These are phyloP conservation scores for Pilophorus perplexus DNA, from an alignment of 2,888 invertebrate species.

Conservation along the genomic window DNA sequence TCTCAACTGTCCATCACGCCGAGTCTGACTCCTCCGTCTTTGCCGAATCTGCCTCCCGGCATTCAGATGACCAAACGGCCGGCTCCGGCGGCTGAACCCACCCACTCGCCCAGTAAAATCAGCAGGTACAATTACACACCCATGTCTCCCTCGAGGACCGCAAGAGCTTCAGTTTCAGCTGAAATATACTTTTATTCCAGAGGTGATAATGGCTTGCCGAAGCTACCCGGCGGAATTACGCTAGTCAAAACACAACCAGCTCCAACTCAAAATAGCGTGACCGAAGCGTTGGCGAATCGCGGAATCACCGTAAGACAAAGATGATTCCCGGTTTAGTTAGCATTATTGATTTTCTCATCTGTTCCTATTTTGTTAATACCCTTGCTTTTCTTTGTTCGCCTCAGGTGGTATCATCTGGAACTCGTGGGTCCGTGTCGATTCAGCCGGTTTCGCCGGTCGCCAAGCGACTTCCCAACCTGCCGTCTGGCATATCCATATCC, in stretches of 20 bases:
- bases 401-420: slow-evolving; percentile 23
- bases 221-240: slow-evolving; percentile 24
- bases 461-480: slow-evolving; percentile 21
- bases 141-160: too few relatives aligned
- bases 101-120: slow-evolving; percentile 3
- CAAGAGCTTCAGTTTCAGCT: too few relatives aligned
- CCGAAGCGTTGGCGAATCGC: slow-evolving; percentile 4
- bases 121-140: too few relatives aligned
- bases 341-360: too few relatives aligned
- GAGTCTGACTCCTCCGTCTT: slow-evolving; percentile 6
- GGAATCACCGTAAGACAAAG: slow-evolving; percentile 30
- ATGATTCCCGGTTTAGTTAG: too few relatives aligned
- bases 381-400: too few relatives aligned
- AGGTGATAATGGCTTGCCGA: not conserved
- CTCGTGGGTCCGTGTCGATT: not conserved
- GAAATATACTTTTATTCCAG: too few relatives aligned
- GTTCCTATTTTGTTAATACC: too few relatives aligned
- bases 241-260: slow-evolving; percentile 17
- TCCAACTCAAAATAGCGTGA: not conserved
- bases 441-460: not conserved
- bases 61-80: slow-evolving; percentile 27
- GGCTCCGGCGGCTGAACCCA: not conserved
- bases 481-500: slow-evolving; percentile 13
- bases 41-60: slow-evolving; percentile 9
- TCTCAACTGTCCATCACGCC: too few relatives aligned